Evolutionary conservation across 2,113 vertebrate species (phyloP).

Genomic region (Pachyramphus minor): DNA sequence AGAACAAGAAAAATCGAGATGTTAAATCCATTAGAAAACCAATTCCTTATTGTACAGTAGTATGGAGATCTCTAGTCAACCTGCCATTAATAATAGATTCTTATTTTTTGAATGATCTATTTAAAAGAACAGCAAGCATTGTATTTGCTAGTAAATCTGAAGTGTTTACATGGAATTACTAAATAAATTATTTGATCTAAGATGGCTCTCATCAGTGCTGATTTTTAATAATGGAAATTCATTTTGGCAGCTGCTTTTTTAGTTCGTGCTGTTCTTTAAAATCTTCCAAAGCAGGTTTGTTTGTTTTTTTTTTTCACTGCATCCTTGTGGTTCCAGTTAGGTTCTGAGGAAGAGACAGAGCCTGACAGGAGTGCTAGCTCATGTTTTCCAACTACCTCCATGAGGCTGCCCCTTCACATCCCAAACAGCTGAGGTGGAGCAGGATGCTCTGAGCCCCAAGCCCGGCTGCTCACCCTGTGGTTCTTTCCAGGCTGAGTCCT

Average conservation of each 20-base stretch:
- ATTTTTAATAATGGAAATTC: conserved; percentile 58
- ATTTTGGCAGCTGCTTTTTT: conserved; percentile 25
- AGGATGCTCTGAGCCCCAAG: not conserved
- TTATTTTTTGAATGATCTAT: conserved; percentile 71
- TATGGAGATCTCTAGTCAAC: conserved; percentile 67
- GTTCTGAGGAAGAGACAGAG: conserved; percentile 11
- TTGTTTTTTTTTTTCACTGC: not conserved
- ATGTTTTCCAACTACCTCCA: not conserved
- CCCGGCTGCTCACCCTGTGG: not conserved
- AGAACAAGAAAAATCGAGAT: conserved; percentile 49
- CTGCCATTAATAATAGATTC: conserved; percentile 67
- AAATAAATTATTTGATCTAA: conserved; percentile 71
- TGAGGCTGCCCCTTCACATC: not conserved
- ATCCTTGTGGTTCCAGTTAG: not conserved
- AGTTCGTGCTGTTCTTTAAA: conserved; percentile 46
- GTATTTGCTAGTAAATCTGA: conserved; percentile 70
- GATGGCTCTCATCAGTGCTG: conserved; percentile 62
- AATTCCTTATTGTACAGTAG: conserved; percentile 63
- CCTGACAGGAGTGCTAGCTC: not conserved
- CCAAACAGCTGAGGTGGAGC: not conserved
- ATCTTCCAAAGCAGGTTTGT: not conserved
- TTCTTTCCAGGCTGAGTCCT: not conserved
- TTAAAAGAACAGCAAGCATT: conserved; percentile 65
- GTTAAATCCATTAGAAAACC: conserved; percentile 54
- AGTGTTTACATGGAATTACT: conserved; percentile 67